Conservation (phyloP, 2,113 vertebrate genomes). For the Pionites leucogaster region DNA sequence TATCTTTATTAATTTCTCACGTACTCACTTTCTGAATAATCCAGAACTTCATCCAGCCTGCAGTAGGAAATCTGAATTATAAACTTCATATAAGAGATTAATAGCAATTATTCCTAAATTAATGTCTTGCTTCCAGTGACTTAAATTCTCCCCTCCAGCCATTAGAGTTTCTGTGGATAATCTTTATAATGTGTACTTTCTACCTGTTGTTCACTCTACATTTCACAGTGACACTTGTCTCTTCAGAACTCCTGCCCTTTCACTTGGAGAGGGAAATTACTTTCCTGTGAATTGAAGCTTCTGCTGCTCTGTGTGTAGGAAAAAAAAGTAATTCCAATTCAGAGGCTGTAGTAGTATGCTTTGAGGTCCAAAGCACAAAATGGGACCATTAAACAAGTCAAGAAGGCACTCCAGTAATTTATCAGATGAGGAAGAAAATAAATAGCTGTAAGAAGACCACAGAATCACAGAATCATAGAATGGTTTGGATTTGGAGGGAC, state of each 20-base stretch:
- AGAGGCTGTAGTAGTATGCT: not conserved
- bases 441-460: not conserved
- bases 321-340: not conserved
- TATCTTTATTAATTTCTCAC: not conserved
- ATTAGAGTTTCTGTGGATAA: not conserved
- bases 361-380: not conserved
- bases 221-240: not conserved
- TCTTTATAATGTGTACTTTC: not conserved
- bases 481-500: not conserved
- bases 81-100: not conserved
- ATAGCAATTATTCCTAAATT: not conserved
- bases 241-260: not conserved
- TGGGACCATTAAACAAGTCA: not conserved
- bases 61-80: not conserved
- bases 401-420: not conserved
- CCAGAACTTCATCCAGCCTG: not conserved
- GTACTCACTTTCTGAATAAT: not conserved
- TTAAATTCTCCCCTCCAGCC: not conserved
- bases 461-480: not conserved
- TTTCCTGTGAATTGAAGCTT: not conserved
- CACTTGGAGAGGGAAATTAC: not conserved
- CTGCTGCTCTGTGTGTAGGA: not conserved
- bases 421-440: not conserved
- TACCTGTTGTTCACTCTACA: not conserved
- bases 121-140: not conserved